phyloP scores from a whole-genome alignment of 53 echinoderm and acorn worm genomes.

The Henricia sp. region DNA sequence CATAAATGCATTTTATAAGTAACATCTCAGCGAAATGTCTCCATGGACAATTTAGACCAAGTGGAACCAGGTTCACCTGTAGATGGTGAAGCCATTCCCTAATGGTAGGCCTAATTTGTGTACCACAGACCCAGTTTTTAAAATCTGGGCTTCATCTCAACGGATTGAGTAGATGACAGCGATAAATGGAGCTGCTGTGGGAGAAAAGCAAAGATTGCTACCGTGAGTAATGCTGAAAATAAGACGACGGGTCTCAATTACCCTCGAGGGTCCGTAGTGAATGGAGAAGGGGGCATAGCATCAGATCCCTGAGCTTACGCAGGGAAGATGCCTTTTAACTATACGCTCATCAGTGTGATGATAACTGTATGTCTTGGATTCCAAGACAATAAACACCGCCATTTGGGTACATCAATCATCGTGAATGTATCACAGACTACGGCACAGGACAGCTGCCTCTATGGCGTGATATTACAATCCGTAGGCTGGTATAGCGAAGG shows the following conservation, averaged over 20 bases:
- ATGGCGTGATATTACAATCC: slow-evolving; percentile 40
- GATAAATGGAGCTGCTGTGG: neutral
- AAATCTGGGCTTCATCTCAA: slow-evolving; percentile 11
- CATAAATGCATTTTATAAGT: too few species aligned
- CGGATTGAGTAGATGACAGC: neutral
- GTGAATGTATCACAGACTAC: slow-evolving; percentile 37
- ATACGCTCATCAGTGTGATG: slow-evolving; percentile 52
- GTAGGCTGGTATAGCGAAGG: too few species aligned
- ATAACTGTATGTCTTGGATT: slow-evolving; percentile 55
- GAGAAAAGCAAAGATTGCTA: too few species aligned
- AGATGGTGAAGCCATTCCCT: neutral
- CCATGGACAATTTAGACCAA: neutral
- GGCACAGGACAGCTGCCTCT: slow-evolving; percentile 42
- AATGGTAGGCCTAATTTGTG: neutral
- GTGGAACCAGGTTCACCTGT: neutral
- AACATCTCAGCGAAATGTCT: neutral
- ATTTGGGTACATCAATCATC: slow-evolving; percentile 52
- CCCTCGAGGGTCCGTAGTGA: neutral
- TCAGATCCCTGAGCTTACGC: neutral
- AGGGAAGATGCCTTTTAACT: slow-evolving; percentile 47
- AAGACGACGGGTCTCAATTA: slow-evolving; percentile 7
- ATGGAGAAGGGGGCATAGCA: slow-evolving; percentile 5
- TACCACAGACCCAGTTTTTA: slow-evolving; percentile 8
- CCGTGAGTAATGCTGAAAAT: slow-evolving; percentile 14
- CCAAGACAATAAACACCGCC: slow-evolving; percentile 47